Base-by-base conservation (phyloP, 2,888 invertebrate species). In the Cheilosia urbana region DNA sequence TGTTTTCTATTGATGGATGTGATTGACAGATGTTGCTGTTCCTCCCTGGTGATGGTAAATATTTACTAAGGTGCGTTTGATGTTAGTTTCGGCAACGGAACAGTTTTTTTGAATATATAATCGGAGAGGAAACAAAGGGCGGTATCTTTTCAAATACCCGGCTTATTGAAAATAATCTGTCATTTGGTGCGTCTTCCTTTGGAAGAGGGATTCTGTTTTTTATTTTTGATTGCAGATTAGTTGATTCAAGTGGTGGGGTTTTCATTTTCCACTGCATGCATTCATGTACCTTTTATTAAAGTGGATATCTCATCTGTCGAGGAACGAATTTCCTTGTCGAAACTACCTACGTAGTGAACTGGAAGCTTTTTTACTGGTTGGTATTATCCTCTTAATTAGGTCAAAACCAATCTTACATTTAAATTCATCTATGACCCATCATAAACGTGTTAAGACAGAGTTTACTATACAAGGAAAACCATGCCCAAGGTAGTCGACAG, bases 21-120 rank as follows among this genome's bases (percentile, higher is more conserved):
- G 82, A 82, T 82, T 82, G 87, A 82, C 87, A 87, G 87, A 87
- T 87, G 87, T 87, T 87, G 4, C 13, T 37, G 37, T 37, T 37
- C 13, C 37, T 37, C 9, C 60, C 60, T 42, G 45, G 45, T 66
- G 66, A 60, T 49, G 30, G 77, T 49, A 69, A 81, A 87, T 87
- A 73, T 87, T 87, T 87, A 58, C 68, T 65, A 78, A 87, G 87
- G 77, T 87, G 87, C 53, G 82, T 82, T 76, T 66, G 80, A 55
- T 77, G 76, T 68, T 76, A 19, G 30, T 45, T 49, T 49, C 63
- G 17, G 45, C 9, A 11, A 24, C 63, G 73, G 45, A 51, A 83
- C 62, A 66, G 53, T 37, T 37, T 13, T 37, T 37, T 37, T 37
- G 37, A 37, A 13, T 37, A 71, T 75, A n/a, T 7, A 27, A 47